These are phyloP conservation scores for Leptinotarsa juncta DNA, from an alignment of 2,888 invertebrate species.

Conservation along the genomic window DNA sequence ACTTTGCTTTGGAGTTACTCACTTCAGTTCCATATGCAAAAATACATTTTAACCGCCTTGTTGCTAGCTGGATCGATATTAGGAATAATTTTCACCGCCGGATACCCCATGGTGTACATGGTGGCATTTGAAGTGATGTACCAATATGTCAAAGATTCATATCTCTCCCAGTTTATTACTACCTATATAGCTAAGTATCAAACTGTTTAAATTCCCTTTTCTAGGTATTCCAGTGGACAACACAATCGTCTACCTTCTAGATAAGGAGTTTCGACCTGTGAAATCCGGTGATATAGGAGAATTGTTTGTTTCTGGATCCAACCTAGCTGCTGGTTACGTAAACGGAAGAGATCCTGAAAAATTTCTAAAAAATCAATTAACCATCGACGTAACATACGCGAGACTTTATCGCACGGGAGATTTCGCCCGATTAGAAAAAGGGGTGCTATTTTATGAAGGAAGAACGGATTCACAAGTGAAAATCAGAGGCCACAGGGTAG, in stretches of 20 bases:
- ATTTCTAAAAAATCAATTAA: constrained; percentile 81
- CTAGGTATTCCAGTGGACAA: constrained; percentile 83
- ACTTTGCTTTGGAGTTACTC: too few species aligned
- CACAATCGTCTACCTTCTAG: constrained; percentile 83
- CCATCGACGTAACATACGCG: constrained; percentile 74
- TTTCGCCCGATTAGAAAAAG: constrained; percentile 78
- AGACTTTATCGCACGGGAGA: constrained; percentile 88
- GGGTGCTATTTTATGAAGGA: constrained; percentile 79
- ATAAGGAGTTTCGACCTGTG: constrained; percentile 78
- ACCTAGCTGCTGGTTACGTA: constrained; percentile 85
- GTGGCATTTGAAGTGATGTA: too few species aligned
- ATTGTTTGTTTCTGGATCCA: constrained; percentile 83
- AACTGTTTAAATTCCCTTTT: constrained; percentile 5
- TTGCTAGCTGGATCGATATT: too few species aligned
- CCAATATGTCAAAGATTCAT: too few species aligned
- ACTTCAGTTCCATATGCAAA: too few species aligned
- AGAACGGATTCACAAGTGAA: constrained; percentile 87
- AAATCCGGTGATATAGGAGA: constrained; percentile 82
- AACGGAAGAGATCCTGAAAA: constrained; percentile 76
- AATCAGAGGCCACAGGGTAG: constrained; percentile 87
- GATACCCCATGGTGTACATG: too few species aligned
- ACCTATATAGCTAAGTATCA: too few species aligned
- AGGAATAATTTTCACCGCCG: too few species aligned
- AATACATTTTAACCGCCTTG: too few species aligned
- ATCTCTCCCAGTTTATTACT: too few species aligned